Conservation (phyloP, 2,797 vertebrate genomes). For the Enteromius anoplus region DNA sequence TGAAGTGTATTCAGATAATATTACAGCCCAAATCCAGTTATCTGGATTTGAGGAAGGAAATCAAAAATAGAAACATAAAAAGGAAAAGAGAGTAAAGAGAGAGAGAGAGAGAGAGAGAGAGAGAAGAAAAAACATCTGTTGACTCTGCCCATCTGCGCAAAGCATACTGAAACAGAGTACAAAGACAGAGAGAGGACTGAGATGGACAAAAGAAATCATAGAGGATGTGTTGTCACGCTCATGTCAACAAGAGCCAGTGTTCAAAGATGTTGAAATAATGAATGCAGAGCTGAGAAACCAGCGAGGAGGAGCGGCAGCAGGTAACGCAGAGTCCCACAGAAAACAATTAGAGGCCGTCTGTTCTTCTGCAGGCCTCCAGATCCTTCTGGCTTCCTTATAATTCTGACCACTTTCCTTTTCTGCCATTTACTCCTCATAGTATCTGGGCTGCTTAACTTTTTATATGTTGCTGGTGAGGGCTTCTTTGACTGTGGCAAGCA, state of each 20-base stretch:
- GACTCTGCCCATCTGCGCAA: slow-evolving; percentile 72
- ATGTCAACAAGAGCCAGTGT: slow-evolving; percentile 69
- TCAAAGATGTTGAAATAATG: slow-evolving; percentile 63
- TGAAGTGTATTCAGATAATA: not conserved
- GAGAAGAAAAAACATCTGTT: slow-evolving; percentile 74
- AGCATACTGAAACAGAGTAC: slow-evolving; percentile 59
- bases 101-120: slow-evolving; percentile 14
- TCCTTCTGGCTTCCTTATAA: slow-evolving; percentile 35
- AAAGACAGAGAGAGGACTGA: slow-evolving; percentile 49
- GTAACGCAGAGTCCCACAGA: slow-evolving; percentile 69
- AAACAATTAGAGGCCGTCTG: slow-evolving; percentile 60
- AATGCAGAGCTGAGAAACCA: slow-evolving; percentile 54
- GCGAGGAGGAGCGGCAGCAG: slow-evolving; percentile 50
- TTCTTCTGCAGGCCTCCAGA: slow-evolving; percentile 43
- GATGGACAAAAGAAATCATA: slow-evolving; percentile 54
- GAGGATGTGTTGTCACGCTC: slow-evolving; percentile 62
- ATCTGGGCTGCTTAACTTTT: slow-evolving; percentile 21
- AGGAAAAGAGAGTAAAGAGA: slow-evolving; percentile 9
- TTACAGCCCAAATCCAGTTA: slow-evolving; percentile 64
- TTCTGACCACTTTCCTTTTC: slow-evolving; percentile 11
- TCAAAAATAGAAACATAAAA: slow-evolving; percentile 42
- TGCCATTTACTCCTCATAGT: not conserved
- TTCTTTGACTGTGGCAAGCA: slow-evolving; percentile 11
- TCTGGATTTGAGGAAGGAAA: slow-evolving; percentile 36
- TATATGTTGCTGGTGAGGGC: slow-evolving; percentile 10